Evolutionary conservation across 2,113 vertebrate genomes (phyloP), one percentile per base, ranked within the genome.

Genomic region (Eulacestoma nigropectus): DNA sequence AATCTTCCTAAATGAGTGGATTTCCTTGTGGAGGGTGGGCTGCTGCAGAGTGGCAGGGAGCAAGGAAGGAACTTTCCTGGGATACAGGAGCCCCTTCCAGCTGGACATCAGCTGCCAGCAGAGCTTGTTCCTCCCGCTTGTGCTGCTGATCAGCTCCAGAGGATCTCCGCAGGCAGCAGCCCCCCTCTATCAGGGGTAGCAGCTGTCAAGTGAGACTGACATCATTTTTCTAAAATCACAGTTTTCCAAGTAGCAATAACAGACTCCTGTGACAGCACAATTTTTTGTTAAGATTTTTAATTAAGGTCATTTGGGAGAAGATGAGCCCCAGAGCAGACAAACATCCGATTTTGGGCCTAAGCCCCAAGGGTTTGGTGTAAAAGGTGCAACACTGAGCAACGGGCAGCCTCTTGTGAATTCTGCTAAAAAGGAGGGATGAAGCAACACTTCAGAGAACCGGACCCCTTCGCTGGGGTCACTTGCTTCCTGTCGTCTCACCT

Each of bases 331-430:
- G 30, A 25, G 16, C 22, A 29, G 16, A 22, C 15, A 11, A 89
- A 11, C 29, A 17, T 11, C 19, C 1, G 2, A 1, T 13, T 39
- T 50, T 11, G 27, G 35, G 62, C 44, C 41, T 15, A 35, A 47
- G 14, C 13, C 35, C 3, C 0, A 7, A 9, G 1, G 4, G 16
- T 6, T 60, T 2, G 30, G 15, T 59, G 44, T 44, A 22, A 52
- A 91, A 62, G 13, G 26, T 22, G 47, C 20, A 26, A 4, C 49
- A 5, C 0, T 6, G 39, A 57, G 56, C 29, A 63, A 44, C 26
- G 33, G 10, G 33, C 32, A 72, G 32, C 53, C 84, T 4, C 1
- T 39, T 49, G 60, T 20, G 32, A 47, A 41, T 65, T 57, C 74
- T 82, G 62, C 46, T 62, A 49, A 50, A 64, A 41, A 0, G 0